Base-by-base conservation (phyloP, 2,113 vertebrate genomes). In the Python bivittatus region DNA sequence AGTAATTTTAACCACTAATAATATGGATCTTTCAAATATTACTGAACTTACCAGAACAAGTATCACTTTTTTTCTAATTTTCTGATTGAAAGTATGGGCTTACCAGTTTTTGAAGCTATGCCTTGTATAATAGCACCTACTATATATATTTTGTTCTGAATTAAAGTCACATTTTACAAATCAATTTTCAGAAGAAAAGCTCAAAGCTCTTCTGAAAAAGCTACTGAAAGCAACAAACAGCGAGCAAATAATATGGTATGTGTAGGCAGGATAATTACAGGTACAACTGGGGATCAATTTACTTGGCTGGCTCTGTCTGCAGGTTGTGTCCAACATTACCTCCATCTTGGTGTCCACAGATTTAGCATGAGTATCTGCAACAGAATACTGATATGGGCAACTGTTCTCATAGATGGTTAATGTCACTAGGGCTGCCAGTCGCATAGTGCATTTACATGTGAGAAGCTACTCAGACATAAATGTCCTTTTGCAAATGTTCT, bases 41-140 rank as follows among this genome's bases (percentile, higher is more conserved):
- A 86, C 1, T 83, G 56, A 38, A 90, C 91, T 92, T 93, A 44
- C 79, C n/a, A n/a, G 85, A 72, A 68, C 9, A n/a, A 60, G 15
- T 86, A 89, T 92, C 85, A 91, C 90, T 93, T 5, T 93, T 91
- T 91, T 60, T 60, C 93, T 93, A 89, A 88, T 48, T 57, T 44
- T 54, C 33, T 44, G 33, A 88, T 44, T 25, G 20, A 83, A 92
- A 61, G 25, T 29, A 48, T 52, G 3, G 48, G 27, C 44, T 53
- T 79, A 3, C 23, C 60, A 33, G 25, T n/a, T 85, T 61, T 27
- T 57, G 56, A 60, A 22, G 9, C 25, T 44, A 60, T 60, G 33
- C 27, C 53, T 83, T 83, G 53, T 42, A 83, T 54, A 79, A 79
- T 11, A 90, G 29, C 52, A 90, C 23, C 15, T 20, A 22, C 72